Conservation (phyloP, 1,140 invertebrate genomes). For the Lepeophtheirus salmonis region DNA sequence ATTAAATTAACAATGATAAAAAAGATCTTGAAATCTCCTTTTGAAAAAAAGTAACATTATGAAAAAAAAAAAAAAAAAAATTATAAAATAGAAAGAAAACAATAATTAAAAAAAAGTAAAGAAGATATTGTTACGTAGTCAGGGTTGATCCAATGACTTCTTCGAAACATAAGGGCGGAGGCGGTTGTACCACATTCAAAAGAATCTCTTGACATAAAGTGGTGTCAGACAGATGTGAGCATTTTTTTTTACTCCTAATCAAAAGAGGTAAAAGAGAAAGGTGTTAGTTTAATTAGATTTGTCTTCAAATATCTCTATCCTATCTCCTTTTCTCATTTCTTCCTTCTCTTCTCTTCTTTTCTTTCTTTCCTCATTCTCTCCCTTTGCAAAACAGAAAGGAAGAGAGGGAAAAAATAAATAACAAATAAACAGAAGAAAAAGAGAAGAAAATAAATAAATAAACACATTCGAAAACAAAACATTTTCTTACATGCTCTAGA, state of each 20-base stretch:
- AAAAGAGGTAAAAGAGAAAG: neutral
- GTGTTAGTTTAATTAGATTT: too few species aligned
- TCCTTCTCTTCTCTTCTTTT: too few species aligned
- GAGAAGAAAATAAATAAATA: too few species aligned
- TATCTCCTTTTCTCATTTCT: too few species aligned
- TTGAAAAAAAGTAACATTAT: neutral
- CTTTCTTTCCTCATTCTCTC: too few species aligned
- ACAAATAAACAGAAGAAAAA: too few species aligned
- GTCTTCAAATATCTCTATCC: too few species aligned
- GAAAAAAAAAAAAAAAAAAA: slow-evolving; percentile 7
- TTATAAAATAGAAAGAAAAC: neutral
- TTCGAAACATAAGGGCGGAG: slow-evolving; percentile 4
- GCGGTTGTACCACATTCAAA: neutral
- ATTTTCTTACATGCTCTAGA: too few species aligned
- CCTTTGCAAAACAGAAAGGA: too few species aligned
- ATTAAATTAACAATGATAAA: neutral
- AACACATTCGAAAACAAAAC: too few species aligned
- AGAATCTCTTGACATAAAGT: neutral
- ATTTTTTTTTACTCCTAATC: neutral
- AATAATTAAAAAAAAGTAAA: slow-evolving; percentile 2
- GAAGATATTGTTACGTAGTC: neutral
- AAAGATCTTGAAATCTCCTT: neutral
- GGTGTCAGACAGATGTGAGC: neutral
- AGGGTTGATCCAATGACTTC: neutral
- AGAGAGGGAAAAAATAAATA: too few species aligned